Percentiles rank a stretch among this genome's conserved stretches.
These are phyloP conservation scores for Crenichthys baileyi DNA, from an alignment of 2,797 vertebrate species.

Conservation along the genomic window DNA sequence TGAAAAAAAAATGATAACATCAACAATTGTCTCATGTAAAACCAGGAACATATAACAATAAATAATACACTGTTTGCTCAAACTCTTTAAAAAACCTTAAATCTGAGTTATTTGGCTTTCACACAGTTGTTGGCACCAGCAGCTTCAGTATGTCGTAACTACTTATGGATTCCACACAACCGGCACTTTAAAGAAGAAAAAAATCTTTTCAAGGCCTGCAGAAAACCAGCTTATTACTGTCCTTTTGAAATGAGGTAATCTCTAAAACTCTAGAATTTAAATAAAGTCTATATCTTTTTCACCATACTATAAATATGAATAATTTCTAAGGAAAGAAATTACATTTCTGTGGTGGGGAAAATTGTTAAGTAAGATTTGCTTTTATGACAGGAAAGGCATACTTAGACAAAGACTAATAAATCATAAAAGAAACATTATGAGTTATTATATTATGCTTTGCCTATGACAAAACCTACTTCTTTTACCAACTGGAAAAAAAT, in stretches of 20 bases:
- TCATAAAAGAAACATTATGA: neutral
- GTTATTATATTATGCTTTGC: neutral
- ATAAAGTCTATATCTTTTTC: neutral
- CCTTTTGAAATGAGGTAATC: neutral
- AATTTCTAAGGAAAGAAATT: neutral
- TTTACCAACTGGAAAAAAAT: neutral
- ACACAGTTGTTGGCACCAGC: neutral
- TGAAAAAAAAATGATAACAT: neutral
- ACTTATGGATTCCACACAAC: neutral
- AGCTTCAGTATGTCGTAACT: neutral
- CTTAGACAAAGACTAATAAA: neutral
- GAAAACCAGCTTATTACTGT: neutral
- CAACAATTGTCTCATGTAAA: neutral
- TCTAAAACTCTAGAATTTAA: neutral
- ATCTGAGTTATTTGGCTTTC: neutral
- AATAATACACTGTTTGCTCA: neutral
- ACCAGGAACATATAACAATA: neutral
- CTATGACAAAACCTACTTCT: conserved; percentile 5
- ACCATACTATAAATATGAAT: neutral
- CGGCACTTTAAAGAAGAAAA: neutral
- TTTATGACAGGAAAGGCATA: neutral
- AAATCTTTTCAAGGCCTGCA: neutral
- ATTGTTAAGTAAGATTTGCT: too few species aligned
- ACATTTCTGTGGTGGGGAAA: too few species aligned
- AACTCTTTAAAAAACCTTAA: neutral